These are phyloP conservation scores for Ammodytes dubius DNA, from an alignment of 2,113 vertebrate species.

Conservation along the genomic window DNA sequence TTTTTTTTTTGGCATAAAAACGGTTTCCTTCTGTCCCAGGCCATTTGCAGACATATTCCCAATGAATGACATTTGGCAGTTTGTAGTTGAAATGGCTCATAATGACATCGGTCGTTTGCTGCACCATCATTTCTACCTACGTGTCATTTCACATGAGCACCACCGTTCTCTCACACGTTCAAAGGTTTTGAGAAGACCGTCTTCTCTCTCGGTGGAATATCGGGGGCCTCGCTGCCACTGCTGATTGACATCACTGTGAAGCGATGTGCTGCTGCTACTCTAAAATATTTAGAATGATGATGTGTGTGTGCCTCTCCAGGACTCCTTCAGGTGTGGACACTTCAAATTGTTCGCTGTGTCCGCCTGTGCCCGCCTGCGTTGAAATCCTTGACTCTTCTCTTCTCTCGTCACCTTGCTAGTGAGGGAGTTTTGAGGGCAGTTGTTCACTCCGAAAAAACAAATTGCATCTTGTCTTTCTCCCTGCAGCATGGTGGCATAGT, in stretches of 20 bases:
- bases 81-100: conserved; percentile 22
- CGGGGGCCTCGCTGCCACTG: conserved; percentile 32
- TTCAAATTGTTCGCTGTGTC: conserved; percentile 14
- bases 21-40: conserved; percentile 38
- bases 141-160: conserved; percentile 50
- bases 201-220: conserved; percentile 26
- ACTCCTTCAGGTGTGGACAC: conserved; percentile 46
- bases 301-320: conserved; percentile 1
- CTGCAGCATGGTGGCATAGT: background rate
- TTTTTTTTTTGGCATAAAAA: conserved; percentile 6
- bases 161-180: background rate
- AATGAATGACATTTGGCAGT: conserved; percentile 45
- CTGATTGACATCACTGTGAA: conserved; percentile 42
- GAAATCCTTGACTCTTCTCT: conserved; percentile 46
- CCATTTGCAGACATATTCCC: conserved; percentile 37
- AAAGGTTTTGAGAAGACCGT: conserved; percentile 16
- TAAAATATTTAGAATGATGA: conserved; percentile 12
- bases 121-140: conserved; percentile 41
- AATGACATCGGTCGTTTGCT: conserved; percentile 13
- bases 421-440: conserved; percentile 21
- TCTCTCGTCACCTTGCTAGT: conserved; percentile 43
- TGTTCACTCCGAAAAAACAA: conserved; percentile 31
- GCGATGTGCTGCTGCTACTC: background rate
- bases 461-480: background rate
- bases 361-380: background rate